These are phyloP conservation scores for Piscicola geometra DNA, from an alignment of 2,888 invertebrate genomes.

Conservation along the genomic window DNA sequence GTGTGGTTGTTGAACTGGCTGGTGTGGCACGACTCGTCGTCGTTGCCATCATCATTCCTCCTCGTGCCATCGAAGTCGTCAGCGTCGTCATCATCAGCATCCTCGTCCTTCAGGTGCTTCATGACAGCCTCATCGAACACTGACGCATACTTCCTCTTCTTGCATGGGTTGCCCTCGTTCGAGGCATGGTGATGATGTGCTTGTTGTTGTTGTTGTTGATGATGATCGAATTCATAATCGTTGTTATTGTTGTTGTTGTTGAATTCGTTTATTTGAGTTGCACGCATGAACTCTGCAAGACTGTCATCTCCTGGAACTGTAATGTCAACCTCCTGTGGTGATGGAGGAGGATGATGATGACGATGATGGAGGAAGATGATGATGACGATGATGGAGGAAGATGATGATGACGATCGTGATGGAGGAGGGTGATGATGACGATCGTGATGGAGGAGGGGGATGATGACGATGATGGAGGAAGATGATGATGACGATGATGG, in stretches of 20 bases:
- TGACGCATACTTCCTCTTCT: slow-evolving; percentile 24
- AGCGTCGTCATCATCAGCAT: background rate
- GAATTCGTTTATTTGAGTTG: slow-evolving; percentile 22
- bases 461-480: too few relatives aligned
- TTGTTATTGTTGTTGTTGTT: background rate
- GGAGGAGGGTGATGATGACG: too few relatives aligned
- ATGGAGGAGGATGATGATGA: too few relatives aligned
- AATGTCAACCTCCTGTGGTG: slow-evolving; percentile 18
- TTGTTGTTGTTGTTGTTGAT: slow-evolving; percentile 6
- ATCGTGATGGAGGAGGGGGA: too few relatives aligned
- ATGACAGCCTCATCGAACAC: background rate
- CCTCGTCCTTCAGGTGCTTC: too few relatives aligned
- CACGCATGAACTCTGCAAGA: slow-evolving; percentile 14
- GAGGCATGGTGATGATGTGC: background rate
- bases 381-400: too few relatives aligned
- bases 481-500: too few relatives aligned
- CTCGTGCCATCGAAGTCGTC: background rate
- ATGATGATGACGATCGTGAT: too few relatives aligned
- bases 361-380: too few relatives aligned
- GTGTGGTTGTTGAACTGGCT: background rate
- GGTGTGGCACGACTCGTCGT: background rate
- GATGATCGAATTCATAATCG: background rate
- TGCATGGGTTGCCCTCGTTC: background rate
- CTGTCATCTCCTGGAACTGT: slow-evolving; percentile 27
- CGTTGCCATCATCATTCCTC: background rate